A percentile compares a stretch with the other conserved stretches of the same genome.
Evolutionary conservation across 1,140 invertebrate genomes (phyloP).

Genomic region (Conopomorpha cramerella): DNA sequence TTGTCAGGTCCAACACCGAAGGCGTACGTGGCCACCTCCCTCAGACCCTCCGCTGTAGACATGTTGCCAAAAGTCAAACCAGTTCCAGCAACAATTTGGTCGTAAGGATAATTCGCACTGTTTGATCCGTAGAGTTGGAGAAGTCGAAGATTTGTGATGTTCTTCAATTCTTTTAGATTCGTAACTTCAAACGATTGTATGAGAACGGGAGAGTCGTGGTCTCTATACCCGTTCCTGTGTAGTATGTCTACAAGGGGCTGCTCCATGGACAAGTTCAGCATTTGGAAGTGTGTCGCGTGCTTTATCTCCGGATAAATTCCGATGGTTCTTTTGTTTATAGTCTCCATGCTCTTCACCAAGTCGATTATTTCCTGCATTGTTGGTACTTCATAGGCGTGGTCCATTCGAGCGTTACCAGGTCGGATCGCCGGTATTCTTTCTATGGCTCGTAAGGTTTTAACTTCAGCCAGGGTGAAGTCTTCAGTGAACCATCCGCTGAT

Average conservation of each 20-base stretch:
- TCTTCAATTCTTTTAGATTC: constrained; percentile 38
- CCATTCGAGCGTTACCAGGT: constrained; percentile 32
- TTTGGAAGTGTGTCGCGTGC: constrained; percentile 30
- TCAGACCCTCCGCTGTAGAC: constrained; percentile 27
- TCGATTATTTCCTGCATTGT: constrained; percentile 47
- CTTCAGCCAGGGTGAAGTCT: constrained; percentile 43
- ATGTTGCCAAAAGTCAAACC: constrained; percentile 30
- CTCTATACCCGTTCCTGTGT: constrained; percentile 30
- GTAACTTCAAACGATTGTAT: constrained; percentile 46
- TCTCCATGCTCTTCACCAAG: constrained; percentile 30
- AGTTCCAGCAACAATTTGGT: constrained; percentile 21
- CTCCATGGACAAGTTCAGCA: constrained; percentile 33
- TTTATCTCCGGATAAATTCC: constrained; percentile 50
- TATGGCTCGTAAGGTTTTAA: constrained; percentile 31
- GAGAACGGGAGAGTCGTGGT: constrained; percentile 19
- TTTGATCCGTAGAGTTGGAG: constrained; percentile 26
- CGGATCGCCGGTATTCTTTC: constrained; percentile 31
- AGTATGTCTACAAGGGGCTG: constrained; percentile 25
- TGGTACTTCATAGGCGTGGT: constrained; percentile 26
- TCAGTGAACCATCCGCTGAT: constrained; percentile 41
- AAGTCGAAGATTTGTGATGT: constrained; percentile 27
- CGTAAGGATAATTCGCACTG: constrained; percentile 17
- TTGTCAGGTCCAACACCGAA: constrained; percentile 40
- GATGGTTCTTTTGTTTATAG: constrained; percentile 30
- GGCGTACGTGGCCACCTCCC: constrained; percentile 34